These are phyloP conservation scores for Microcebus lehilahytsara DNA, from an alignment of 2,113 vertebrate species.

Conservation along the genomic window DNA sequence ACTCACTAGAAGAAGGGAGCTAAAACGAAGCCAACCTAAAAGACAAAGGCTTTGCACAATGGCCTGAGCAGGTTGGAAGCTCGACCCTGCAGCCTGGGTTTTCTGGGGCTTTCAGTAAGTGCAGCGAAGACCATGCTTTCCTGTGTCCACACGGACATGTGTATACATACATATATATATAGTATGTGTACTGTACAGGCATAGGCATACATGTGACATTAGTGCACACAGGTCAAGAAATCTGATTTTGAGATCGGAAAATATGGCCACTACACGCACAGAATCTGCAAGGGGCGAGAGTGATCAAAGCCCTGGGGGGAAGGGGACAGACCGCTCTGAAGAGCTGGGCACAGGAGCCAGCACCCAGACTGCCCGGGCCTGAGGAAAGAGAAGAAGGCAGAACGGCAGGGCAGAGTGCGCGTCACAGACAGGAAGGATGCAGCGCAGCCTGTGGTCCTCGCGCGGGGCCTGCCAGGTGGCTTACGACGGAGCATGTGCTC, in stretches of 20 bases:
- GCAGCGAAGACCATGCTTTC: background rate
- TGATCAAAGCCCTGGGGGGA: background rate
- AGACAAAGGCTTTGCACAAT: conserved; percentile 14
- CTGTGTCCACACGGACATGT: background rate
- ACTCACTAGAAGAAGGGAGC: conserved; percentile 49
- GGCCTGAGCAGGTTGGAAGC: background rate
- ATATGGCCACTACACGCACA: background rate
- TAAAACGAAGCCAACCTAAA: conserved; percentile 41
- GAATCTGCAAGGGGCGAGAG: background rate
- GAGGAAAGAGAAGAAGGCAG: background rate
- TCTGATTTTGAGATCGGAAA: background rate
- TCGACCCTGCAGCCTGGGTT: background rate
- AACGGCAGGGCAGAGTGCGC: no score
- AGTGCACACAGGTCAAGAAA: background rate
- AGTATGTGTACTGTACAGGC: rapidly evolving
- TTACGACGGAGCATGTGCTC: background rate
- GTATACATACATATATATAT: no score
- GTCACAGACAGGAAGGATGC: background rate
- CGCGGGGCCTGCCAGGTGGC: background rate
- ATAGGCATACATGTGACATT: background rate
- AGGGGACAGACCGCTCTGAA: background rate
- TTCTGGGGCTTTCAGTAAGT: background rate
- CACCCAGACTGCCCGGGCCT: rapidly evolving
- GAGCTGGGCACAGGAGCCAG: background rate
- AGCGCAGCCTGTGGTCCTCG: background rate